phyloP scores from a whole-genome alignment of 2,888 invertebrate species.

The Lamellibrachia columna region DNA sequence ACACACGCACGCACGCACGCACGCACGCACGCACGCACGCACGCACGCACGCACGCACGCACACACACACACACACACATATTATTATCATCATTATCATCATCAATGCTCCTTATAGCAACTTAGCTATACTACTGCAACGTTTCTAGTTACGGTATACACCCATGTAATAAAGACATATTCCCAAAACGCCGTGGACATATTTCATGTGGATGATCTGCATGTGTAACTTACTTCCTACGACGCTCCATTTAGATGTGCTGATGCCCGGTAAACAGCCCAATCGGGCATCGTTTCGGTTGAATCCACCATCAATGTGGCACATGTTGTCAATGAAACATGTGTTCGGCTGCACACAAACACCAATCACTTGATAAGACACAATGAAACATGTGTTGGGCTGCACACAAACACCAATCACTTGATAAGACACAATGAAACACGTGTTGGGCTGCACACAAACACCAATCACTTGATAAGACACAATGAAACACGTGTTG shows the following conservation, averaged over 20 bases:
- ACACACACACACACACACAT: background rate
- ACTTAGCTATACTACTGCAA: background rate
- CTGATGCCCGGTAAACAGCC: background rate
- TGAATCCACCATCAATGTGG: background rate
- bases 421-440: background rate
- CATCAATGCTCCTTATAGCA: background rate
- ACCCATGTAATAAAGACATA: background rate
- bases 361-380: background rate
- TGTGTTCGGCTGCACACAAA: background rate
- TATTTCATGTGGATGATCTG: background rate
- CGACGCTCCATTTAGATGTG: background rate
- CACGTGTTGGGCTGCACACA: no score
- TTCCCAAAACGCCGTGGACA: background rate
- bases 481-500: background rate
- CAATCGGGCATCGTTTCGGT: background rate
- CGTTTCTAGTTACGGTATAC: background rate
- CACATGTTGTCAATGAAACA: slow-evolving; percentile 4
- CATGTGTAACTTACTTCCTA: background rate
- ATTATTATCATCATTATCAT: background rate
- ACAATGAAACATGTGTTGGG: background rate
- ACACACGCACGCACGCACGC: no score
- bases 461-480: no score
- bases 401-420: no score
- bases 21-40: no score
- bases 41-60: no score